These are phyloP conservation scores for Camptogramma bilineatum DNA, from an alignment of 2,888 invertebrate species.

Conservation along the genomic window DNA sequence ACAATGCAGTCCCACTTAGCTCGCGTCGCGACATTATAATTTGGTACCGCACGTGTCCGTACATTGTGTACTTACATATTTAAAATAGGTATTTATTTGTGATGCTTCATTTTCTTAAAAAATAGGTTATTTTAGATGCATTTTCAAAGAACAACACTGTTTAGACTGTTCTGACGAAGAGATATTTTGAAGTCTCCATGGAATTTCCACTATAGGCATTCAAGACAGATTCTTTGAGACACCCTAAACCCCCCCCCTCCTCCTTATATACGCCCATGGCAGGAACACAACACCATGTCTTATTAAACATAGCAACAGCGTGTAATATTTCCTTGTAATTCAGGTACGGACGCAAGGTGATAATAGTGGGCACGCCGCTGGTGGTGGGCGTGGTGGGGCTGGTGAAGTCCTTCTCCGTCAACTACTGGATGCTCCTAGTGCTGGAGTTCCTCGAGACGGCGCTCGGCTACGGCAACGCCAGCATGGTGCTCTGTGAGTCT, in stretches of 20 bases:
- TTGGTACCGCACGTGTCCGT: background rate
- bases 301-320: background rate
- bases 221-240: too few relatives aligned
- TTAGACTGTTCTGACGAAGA: too few relatives aligned
- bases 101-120: background rate
- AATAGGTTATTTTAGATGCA: too few relatives aligned
- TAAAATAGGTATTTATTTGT: background rate
- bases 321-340: background rate
- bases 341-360: conserved; percentile 78
- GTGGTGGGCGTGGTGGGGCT: conserved; percentile 87
- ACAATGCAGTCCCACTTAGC: background rate
- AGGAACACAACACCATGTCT: too few relatives aligned
- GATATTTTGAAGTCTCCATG: too few relatives aligned
- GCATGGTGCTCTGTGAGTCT: conserved; percentile 75
- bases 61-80: background rate
- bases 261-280: too few relatives aligned
- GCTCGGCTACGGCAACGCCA: conserved; percentile 84
- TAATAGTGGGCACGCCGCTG: conserved; percentile 75
- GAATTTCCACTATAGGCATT: too few relatives aligned
- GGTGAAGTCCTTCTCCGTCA: conserved; percentile 88
- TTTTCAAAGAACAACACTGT: too few relatives aligned
- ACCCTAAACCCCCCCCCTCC: too few relatives aligned
- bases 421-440: conserved; percentile 88
- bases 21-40: background rate
- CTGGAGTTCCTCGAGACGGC: conserved; percentile 91